Percentiles rank a stretch among this genome's conserved stretches.
Conservation (phyloP, 2,797 vertebrate species). For the Clarias platycephalus region DNA sequence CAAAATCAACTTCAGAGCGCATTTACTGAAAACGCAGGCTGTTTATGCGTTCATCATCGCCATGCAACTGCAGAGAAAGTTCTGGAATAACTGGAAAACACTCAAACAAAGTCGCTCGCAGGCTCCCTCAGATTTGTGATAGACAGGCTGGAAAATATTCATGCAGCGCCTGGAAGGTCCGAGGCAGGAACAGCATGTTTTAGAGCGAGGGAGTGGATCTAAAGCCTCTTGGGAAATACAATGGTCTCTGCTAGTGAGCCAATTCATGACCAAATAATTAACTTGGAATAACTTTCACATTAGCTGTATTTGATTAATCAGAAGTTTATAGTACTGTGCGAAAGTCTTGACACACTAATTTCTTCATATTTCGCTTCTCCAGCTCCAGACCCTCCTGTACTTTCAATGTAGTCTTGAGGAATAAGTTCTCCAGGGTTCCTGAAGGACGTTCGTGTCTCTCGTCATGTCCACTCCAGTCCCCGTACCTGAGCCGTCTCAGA, state of each 20-base stretch:
- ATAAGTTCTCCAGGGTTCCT: no score
- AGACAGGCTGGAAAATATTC: background rate
- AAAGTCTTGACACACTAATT: no score
- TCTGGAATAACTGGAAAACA: background rate
- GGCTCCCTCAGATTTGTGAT: background rate
- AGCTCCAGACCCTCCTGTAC: no score
- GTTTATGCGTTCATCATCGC: background rate
- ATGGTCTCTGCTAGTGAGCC: slow-evolving; percentile 5
- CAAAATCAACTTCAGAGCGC: slow-evolving; percentile 37
- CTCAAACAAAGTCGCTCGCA: background rate
- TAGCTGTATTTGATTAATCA: background rate
- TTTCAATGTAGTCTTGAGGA: no score
- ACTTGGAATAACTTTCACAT: background rate
- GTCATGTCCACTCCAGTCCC: no score
- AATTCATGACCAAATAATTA: background rate
- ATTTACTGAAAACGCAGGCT: slow-evolving; percentile 21
- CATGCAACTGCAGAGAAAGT: background rate
- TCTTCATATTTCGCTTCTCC: no score
- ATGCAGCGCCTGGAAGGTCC: background rate
- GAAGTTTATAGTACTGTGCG: background rate
- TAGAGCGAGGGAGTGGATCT: no score
- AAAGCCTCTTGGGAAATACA: background rate
- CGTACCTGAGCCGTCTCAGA: no score
- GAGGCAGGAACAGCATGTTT: background rate
- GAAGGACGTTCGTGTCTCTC: no score